phyloP scores from a whole-genome alignment of 2,113 vertebrate species.

The Pseudorectes ferrugineus region DNA sequence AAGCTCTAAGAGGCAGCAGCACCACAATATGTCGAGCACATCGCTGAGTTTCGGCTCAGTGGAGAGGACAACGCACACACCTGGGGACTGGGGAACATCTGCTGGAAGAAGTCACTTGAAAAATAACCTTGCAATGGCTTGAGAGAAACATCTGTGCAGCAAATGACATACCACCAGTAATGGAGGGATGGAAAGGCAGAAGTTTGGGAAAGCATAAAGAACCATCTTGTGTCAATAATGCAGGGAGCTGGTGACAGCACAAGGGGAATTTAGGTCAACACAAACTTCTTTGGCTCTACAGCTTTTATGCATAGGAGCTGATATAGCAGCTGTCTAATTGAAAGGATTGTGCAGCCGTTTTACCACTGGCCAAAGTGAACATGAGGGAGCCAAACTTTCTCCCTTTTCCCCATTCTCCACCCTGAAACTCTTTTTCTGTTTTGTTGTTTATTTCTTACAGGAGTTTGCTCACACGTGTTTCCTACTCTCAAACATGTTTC shows the following conservation, averaged over 20 bases:
- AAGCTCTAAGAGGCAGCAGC: not conserved
- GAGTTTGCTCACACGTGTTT: not conserved
- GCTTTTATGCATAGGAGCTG: not conserved
- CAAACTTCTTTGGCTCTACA: not conserved
- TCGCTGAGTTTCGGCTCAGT: not conserved
- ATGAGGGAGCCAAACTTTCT: not conserved
- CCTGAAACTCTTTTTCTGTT: not conserved
- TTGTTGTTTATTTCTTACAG: not conserved
- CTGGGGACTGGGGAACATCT: slow-evolving; percentile 69
- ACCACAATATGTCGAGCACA: not conserved
- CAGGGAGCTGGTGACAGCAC: not conserved
- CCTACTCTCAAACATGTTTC: not conserved
- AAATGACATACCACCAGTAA: not conserved
- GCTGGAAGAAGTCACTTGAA: slow-evolving; percentile 69
- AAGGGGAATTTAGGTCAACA: slow-evolving; percentile 7
- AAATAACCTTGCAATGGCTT: slow-evolving; percentile 65
- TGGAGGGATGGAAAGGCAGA: not conserved
- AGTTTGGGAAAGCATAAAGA: not conserved
- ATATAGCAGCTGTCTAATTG: not conserved
- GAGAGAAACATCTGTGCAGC: slow-evolving; percentile 69
- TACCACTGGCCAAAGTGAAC: not conserved
- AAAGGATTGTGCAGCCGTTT: not conserved
- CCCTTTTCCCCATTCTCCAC: not conserved
- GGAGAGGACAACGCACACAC: slow-evolving; percentile 11
- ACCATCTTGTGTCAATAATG: not conserved